Evolutionary conservation across 2,888 invertebrate species (phyloP).

Genomic region (Epirrita christyi): DNA sequence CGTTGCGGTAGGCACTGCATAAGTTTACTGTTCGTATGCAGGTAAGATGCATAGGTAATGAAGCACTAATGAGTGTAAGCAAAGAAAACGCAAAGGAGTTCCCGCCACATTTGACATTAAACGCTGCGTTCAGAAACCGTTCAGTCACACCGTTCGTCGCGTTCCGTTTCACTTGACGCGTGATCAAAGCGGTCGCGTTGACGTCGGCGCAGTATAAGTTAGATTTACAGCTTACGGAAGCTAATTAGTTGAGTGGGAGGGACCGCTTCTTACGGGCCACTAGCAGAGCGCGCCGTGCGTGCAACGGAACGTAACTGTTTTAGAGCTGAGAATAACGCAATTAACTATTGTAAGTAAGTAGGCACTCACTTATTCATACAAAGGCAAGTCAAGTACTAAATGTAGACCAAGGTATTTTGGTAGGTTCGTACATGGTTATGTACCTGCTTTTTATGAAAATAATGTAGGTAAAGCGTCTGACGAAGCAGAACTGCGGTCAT

Average conservation of each 20-base stretch:
- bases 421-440: no score
- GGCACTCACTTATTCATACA: no score
- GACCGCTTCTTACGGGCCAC: slow-evolving; percentile 55
- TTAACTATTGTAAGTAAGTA: slow-evolving; percentile 4
- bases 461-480: no score
- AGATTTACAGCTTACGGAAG: slow-evolving; percentile 82
- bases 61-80: slow-evolving; percentile 31
- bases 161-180: slow-evolving; percentile 71
- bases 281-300: slow-evolving; percentile 56
- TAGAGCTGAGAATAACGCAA: slow-evolving; percentile 43
- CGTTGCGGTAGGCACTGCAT: no score
- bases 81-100: slow-evolving; percentile 52
- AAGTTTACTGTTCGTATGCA: no score
- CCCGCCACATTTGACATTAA: slow-evolving; percentile 75
- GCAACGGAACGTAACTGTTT: slow-evolving; percentile 63
- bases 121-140: slow-evolving; percentile 73
- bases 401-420: no score
- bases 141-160: slow-evolving; percentile 54
- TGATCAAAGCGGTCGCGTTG: slow-evolving; percentile 78
- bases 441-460: no score
- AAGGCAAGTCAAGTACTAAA: no score
- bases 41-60: slow-evolving; percentile 4
- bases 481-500: no score
- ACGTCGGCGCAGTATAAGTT: slow-evolving; percentile 65
- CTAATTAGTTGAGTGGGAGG: slow-evolving; percentile 73